Base-by-base conservation (phyloP, 2,888 invertebrate species). In the Catocala sponsa region DNA sequence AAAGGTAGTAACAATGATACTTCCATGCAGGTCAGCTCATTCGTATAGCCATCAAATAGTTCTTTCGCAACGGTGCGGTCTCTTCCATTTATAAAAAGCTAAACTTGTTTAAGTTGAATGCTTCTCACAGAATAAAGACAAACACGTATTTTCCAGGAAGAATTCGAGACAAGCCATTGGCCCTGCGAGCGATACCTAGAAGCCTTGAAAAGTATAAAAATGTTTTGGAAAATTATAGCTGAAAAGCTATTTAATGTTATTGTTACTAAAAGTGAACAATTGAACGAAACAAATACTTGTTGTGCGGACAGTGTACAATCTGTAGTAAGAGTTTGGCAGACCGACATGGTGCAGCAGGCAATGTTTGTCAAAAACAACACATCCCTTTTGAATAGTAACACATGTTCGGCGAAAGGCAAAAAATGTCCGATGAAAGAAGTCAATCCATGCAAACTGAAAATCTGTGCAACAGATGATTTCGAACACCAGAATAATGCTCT, bases 171-270 rank as follows among this genome's bases (percentile, higher is more conserved):
- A 1, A 85, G 86, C 44, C 83, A 90, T 68, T 94, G 94, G 94
- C 94, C 94, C 0, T 94, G 92, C 68, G 92, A 93, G 61, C 82
- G 80, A 76, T 94, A 92, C 59, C 79, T 94, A 54, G 91, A 89
- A 42, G 89, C 90, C 35, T 74, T 94, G n/a, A 94, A 91, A 81
- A 88, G 85, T 55, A 84, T 94, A 46, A 93, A 91, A 80, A 86
- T 94, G 86, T 89, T 93, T 78, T 94, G 94, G 94, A 91, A 86
- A 79, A 83, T 94, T 25, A 85, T 94, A 6, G 55, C 88, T 12
- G 90, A 92, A 55, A 93, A 88, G 83, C 76, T 94, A 65, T 91
- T 93, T 47, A 77, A 86, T 55, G 68, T 91, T 2, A 84, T 81
- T 43, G 50, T 87, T 38, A 70, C 83, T 0, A 89, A 85, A 67